Base-by-base conservation (phyloP, 2,113 vertebrate species). In the Talpa occidentalis region DNA sequence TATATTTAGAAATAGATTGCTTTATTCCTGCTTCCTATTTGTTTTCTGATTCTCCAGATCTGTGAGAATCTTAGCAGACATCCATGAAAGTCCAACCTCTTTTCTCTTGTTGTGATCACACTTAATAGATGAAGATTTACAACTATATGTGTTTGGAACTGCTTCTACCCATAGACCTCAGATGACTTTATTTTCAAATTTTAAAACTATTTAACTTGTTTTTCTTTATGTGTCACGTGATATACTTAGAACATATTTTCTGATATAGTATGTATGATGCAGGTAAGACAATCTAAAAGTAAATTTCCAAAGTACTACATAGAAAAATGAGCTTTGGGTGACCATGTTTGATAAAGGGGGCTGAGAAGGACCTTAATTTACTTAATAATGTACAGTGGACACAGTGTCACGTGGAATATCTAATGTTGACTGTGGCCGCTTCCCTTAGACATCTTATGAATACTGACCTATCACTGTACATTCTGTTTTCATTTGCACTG, bases 1-100 rank as follows among this genome's bases (percentile, higher is more conserved):
- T 85, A 28, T 86, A 79, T 54, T 94, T 81, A 91, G 80, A 94
- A 91, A 69, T 80, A 91, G 87, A 26, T 60, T 60, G 4, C 42
- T 76, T 91, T 85, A 64, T 80, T 84, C 52, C 67, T 90, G 40
- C 14, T 64, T 88, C n/a, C 40, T 64, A 24, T 82, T 82, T 83
- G 6, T 76, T 49, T 62, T 85, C 35, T 30, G 26, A 66, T 35
- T 94, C 60, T 89, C 30, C 7, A 79, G 22, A 74, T 87, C 49
- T 88, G 54, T 80, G 78, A 90, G 66, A 35, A 47, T 56, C 21
- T 94, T 40, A 79, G 82, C 72, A 90, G 62, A 77, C 44, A 62
- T 73, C 30, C 17, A 35, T 21, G 17, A 40, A 40, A 92, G 42
- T 37, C 66, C 56, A 67, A 6, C 11, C 69, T n/a, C 66, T 79